A percentile compares a stretch with the other conserved stretches of the same genome.
phyloP scores from a whole-genome alignment of 2,113 vertebrate species.

The Tragelaphus imberbis region DNA sequence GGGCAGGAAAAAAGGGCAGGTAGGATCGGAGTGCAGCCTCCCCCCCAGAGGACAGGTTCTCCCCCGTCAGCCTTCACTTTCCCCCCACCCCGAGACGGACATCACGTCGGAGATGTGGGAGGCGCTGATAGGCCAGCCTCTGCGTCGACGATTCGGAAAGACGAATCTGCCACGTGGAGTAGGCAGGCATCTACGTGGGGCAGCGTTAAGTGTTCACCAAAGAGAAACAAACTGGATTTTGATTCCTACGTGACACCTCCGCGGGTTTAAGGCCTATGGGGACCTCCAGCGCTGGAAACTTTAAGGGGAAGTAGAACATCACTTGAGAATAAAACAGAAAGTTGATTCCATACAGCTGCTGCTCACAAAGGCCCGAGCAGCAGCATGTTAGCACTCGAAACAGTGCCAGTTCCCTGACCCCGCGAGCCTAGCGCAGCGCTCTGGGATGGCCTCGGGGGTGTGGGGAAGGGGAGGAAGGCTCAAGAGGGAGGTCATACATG shows the following conservation, averaged over 20 bases:
- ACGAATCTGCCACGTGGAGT: neutral
- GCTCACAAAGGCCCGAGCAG: neutral
- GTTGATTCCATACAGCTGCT: neutral
- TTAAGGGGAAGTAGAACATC: neutral
- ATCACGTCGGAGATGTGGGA: rapidly evolving
- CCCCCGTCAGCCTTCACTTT: rapidly evolving
- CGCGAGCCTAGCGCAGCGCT: rapidly evolving
- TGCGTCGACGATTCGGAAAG: neutral
- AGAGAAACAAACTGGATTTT: neutral
- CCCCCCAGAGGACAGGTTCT: neutral
- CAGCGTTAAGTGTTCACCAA: neutral
- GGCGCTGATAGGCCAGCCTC: neutral
- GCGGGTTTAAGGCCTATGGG: neutral
- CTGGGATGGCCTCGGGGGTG: neutral
- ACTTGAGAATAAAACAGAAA: neutral
- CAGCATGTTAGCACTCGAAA: neutral
- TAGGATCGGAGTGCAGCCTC: no score
- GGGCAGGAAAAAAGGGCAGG: neutral
- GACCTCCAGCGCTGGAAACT: neutral
- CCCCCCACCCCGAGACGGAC: neutral
- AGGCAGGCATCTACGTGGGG: neutral
- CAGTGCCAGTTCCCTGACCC: neutral
- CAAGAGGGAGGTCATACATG: neutral
- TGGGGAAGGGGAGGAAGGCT: neutral
- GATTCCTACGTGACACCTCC: neutral